Percentiles rank a stretch among this genome's conserved stretches.
These are phyloP conservation scores for Hartigia nigra DNA, from an alignment of 2,888 invertebrate species.

Conservation along the genomic window DNA sequence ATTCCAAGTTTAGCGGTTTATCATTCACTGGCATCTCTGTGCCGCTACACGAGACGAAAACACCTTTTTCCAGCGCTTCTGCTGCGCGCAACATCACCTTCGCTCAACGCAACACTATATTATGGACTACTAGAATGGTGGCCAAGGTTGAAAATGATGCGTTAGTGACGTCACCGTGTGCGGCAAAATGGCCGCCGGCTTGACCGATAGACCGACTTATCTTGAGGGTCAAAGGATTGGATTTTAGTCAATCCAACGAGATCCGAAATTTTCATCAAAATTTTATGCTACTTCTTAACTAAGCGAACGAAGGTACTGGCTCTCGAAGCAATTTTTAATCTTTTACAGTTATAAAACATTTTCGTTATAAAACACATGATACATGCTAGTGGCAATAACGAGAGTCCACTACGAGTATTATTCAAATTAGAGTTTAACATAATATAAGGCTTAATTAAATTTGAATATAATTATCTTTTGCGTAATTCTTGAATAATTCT, in stretches of 20 bases:
- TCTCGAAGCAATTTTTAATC: not conserved
- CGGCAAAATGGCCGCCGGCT: not conserved
- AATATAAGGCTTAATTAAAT: not conserved
- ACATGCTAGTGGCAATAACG: too few relatives aligned
- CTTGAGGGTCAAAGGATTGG: not conserved
- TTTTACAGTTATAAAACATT: too few relatives aligned
- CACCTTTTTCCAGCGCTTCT: constrained; percentile 25
- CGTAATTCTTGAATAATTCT: not conserved
- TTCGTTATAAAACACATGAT: too few relatives aligned
- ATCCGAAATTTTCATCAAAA: not conserved
- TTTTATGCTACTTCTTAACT: not conserved
- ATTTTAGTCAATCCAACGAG: not conserved
- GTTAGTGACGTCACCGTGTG: not conserved
- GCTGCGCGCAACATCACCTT: constrained; percentile 25
- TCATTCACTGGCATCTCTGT: constrained; percentile 14
- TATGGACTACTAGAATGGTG: not conserved
- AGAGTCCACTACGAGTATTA: not conserved
- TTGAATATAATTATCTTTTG: not conserved
- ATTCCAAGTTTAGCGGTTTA: constrained; percentile 3
- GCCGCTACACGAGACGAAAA: constrained; percentile 19
- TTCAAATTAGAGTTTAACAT: not conserved
- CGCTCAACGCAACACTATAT: not conserved
- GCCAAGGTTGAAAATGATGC: not conserved
- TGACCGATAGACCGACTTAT: not conserved
- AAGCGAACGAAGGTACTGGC: not conserved